Conservation (phyloP, 2,888 invertebrate genomes). For the Xylocampa areola region DNA sequence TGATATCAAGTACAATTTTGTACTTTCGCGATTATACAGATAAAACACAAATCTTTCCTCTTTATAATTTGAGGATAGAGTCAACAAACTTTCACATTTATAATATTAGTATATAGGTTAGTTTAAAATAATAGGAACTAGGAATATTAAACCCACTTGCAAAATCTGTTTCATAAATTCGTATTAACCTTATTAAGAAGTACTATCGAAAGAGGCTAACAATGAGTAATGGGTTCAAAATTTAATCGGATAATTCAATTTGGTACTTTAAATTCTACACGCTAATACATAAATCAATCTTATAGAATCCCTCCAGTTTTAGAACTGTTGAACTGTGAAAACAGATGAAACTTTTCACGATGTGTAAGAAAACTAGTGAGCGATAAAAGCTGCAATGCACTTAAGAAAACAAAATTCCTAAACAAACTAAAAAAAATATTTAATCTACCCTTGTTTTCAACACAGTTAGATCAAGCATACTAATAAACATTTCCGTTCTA, state of each 20-base stretch:
- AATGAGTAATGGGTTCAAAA: constrained; percentile 22
- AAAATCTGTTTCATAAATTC: too few species aligned
- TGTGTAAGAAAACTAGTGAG: constrained; percentile 22
- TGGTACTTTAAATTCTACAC: constrained; percentile 23
- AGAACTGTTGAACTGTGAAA: constrained; percentile 20
- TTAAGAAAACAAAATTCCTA: neutral
- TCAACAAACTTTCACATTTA: too few species aligned
- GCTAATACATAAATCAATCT: constrained; percentile 43
- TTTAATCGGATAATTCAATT: constrained; percentile 38
- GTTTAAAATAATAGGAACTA: too few species aligned
- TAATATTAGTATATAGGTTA: too few species aligned
- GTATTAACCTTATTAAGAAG: constrained; percentile 13
- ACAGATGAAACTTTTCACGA: constrained; percentile 21
- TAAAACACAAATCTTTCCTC: too few species aligned
- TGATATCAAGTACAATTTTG: too few species aligned
- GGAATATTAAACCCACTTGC: too few species aligned
- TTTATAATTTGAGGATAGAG: too few species aligned
- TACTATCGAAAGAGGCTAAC: constrained; percentile 18
- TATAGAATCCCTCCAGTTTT: constrained; percentile 11
- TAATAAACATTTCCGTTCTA: constrained; percentile 41
- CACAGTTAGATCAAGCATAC: constrained; percentile 32
- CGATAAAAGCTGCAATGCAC: constrained; percentile 11
- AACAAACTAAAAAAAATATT: neutral
- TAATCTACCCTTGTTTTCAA: constrained; percentile 23
- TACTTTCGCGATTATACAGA: too few species aligned